Evolutionary conservation across 2,113 vertebrate species (phyloP).

Genomic region (Rhinolophus sinicus): DNA sequence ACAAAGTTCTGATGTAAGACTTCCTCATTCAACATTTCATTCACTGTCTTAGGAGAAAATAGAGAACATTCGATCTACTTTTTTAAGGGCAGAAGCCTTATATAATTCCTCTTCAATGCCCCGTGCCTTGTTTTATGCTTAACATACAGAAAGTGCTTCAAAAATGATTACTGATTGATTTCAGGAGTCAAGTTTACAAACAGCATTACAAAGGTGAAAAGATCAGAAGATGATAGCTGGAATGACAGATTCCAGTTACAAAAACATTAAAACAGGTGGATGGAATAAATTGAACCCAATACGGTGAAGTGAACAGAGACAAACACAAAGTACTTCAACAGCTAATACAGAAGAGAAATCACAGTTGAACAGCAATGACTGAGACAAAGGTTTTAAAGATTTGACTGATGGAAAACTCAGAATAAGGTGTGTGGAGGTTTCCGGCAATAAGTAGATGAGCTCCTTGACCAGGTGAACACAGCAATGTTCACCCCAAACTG

Average conservation of each 20-base stretch:
- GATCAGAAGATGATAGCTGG: background rate
- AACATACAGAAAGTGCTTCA: background rate
- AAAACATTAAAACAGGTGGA: background rate
- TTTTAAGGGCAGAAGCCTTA: background rate
- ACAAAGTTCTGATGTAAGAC: background rate
- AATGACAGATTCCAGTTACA: background rate
- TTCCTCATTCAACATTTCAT: background rate
- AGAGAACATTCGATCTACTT: background rate
- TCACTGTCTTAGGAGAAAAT: background rate
- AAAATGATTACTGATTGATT: background rate
- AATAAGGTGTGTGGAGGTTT: background rate
- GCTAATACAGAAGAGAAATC: background rate
- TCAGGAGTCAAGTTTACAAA: conserved; percentile 6
- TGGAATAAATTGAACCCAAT: background rate
- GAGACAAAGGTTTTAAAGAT: background rate
- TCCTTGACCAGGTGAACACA: background rate
- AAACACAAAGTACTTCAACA: background rate
- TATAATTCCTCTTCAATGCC: background rate
- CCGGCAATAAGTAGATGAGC: background rate
- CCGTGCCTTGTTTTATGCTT: background rate
- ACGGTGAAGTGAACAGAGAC: background rate
- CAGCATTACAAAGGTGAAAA: background rate
- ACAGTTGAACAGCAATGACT: background rate
- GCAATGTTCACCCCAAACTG: background rate
- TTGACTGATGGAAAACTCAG: background rate